Percentiles rank a stretch among this genome's conserved stretches.
phyloP scores from a whole-genome alignment of 35 echinoderm and acorn worm species.

The Nesometra sesokonis region DNA sequence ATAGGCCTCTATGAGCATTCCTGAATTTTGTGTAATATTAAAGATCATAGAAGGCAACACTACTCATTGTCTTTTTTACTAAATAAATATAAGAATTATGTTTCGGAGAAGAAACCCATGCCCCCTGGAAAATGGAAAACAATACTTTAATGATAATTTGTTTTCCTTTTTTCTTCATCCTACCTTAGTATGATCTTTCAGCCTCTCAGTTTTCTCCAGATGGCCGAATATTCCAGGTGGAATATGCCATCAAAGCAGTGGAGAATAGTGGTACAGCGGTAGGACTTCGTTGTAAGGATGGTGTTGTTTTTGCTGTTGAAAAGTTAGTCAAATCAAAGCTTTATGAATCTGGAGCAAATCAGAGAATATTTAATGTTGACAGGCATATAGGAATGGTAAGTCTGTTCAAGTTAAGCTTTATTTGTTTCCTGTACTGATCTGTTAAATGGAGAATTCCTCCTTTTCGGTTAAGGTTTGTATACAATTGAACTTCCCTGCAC shows the following conservation, averaged over 20 bases:
- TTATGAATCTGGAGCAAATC: constrained; percentile 88
- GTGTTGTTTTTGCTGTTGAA: constrained; percentile 95
- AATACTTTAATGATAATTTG: neutral
- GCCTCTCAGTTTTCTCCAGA: constrained; percentile 99
- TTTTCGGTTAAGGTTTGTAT: no score
- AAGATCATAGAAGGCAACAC: no score
- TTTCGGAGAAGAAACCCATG: no score
- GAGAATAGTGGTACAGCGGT: constrained; percentile 97
- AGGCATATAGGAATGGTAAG: constrained; percentile 98
- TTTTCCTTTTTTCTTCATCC: no score
- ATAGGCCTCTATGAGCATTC: no score
- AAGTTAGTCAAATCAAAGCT: constrained; percentile 90
- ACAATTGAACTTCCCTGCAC: no score
- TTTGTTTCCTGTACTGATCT: no score
- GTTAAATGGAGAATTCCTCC: no score
- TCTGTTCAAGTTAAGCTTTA: neutral
- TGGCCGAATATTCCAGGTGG: constrained; percentile 93
- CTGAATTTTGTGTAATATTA: no score
- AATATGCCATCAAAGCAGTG: constrained; percentile 97
- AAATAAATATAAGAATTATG: no score
- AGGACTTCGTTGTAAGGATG: constrained; percentile 90
- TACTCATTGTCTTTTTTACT: no score
- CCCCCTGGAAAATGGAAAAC: no score
- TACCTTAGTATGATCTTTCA: constrained; percentile 99
- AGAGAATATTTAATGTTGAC: constrained; percentile 92